These are phyloP conservation scores for Cydia strobilella DNA, from an alignment of 1,140 invertebrate species.

Conservation along the genomic window DNA sequence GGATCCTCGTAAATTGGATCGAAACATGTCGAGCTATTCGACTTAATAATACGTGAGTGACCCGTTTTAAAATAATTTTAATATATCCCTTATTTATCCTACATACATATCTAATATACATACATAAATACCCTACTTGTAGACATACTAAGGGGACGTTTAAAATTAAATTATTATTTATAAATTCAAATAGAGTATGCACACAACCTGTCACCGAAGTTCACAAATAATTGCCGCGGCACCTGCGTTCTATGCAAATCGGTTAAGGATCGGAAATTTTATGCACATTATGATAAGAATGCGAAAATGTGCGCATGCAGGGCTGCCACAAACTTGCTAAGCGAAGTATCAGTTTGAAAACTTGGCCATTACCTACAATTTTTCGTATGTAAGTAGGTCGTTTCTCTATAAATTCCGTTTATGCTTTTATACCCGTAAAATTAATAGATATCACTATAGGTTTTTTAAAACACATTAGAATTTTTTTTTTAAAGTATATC, in stretches of 20 bases:
- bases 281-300: constrained; percentile 74
- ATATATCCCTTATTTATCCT: no score
- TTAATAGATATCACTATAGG: no score
- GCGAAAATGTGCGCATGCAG: constrained; percentile 51
- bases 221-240: constrained; percentile 73
- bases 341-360: neutral
- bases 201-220: constrained; percentile 65
- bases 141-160: neutral
- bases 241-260: constrained; percentile 75
- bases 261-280: constrained; percentile 60
- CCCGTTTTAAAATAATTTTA: no score
- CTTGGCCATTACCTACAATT: neutral
- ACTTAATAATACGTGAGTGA: no score
- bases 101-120: no score
- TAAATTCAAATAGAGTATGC: constrained; percentile 48
- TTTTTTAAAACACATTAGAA: no score
- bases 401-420: no score
- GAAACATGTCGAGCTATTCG: no score
- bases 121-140: neutral
- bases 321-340: constrained; percentile 34
- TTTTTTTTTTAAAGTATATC: no score
- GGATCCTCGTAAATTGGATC: no score
- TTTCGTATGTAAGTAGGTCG: neutral
- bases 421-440: no score
- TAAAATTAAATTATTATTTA: constrained; percentile 33